Evolutionary conservation across 1,140 invertebrate genomes (phyloP).

Genomic region (Andrena cerasifolii): DNA sequence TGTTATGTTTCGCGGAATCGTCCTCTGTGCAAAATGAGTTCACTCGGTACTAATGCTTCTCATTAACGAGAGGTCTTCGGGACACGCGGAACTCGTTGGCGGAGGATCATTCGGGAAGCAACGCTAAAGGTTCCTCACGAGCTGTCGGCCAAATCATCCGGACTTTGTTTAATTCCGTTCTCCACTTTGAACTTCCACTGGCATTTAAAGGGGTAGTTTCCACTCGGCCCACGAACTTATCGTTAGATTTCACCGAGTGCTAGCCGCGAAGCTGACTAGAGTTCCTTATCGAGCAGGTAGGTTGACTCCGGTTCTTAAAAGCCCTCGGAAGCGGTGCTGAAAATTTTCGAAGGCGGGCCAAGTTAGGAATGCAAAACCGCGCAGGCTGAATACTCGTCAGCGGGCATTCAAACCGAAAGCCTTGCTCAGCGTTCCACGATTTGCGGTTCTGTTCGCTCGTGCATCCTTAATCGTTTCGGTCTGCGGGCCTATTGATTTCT

Average conservation of each 20-base stretch:
- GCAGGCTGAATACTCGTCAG: slow-evolving; percentile 45
- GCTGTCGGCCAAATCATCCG: neutral
- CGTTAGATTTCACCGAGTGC: too few species aligned
- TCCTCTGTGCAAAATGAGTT: slow-evolving; percentile 10
- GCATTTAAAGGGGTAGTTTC: neutral
- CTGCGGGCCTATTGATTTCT: slow-evolving; percentile 55
- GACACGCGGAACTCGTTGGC: neutral
- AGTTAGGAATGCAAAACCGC: slow-evolving; percentile 27
- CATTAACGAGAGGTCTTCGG: neutral
- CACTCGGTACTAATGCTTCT: neutral
- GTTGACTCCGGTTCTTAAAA: slow-evolving; percentile 8
- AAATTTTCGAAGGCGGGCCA: slow-evolving; percentile 11
- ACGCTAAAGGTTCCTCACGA: neutral
- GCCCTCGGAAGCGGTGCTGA: neutral
- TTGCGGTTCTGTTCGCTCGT: slow-evolving; percentile 42
- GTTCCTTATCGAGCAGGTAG: neutral
- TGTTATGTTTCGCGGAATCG: too few species aligned
- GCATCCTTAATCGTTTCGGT: slow-evolving; percentile 59
- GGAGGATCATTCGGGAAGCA: neutral
- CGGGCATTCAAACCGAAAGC: slow-evolving; percentile 40
- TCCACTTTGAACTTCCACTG: neutral
- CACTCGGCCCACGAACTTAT: too few species aligned
- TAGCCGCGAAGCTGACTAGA: too few species aligned
- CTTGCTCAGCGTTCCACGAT: slow-evolving; percentile 42
- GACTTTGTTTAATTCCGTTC: neutral